Percentiles rank a stretch among this genome's conserved stretches.
These are phyloP conservation scores for Frankliniella fusca DNA, from an alignment of 2,888 invertebrate species.

Conservation along the genomic window DNA sequence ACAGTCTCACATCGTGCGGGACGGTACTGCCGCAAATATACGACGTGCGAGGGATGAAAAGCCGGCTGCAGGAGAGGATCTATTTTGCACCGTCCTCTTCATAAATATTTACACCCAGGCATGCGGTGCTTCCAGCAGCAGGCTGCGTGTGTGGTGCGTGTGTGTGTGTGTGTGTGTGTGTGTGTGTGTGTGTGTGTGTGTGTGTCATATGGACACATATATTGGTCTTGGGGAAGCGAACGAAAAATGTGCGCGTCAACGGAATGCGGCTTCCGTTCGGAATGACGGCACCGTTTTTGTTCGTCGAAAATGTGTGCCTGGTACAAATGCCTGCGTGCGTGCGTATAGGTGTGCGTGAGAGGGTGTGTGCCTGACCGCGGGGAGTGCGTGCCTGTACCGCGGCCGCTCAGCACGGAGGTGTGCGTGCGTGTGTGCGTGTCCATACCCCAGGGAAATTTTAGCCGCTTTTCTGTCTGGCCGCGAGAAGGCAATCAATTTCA, in stretches of 20 bases:
- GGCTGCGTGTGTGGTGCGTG: neutral
- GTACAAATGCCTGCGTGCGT: neutral
- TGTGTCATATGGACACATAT: too few species aligned
- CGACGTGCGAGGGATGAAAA: too few species aligned
- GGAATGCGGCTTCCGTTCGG: neutral
- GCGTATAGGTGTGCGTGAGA: neutral
- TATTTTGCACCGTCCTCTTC: neutral
- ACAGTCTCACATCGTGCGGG: too few species aligned
- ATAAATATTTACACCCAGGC: neutral
- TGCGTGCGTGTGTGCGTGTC: neutral
- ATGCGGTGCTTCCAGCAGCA: neutral
- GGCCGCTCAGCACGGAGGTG: neutral
- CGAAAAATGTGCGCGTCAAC: too few species aligned
- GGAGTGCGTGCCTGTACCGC: neutral
- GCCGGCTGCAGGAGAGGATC: too few species aligned
- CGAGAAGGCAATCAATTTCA: neutral
- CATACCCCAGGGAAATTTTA: neutral
- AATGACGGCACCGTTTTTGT: too few species aligned
- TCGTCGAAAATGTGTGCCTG: neutral
- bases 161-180: neutral
- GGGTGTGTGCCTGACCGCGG: neutral
- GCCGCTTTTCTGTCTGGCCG: neutral
- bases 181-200: neutral
- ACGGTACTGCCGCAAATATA: too few species aligned
- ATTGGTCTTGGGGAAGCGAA: too few species aligned